Conservation (phyloP, 2,113 vertebrate genomes). For the Pteruthius melanotis region DNA sequence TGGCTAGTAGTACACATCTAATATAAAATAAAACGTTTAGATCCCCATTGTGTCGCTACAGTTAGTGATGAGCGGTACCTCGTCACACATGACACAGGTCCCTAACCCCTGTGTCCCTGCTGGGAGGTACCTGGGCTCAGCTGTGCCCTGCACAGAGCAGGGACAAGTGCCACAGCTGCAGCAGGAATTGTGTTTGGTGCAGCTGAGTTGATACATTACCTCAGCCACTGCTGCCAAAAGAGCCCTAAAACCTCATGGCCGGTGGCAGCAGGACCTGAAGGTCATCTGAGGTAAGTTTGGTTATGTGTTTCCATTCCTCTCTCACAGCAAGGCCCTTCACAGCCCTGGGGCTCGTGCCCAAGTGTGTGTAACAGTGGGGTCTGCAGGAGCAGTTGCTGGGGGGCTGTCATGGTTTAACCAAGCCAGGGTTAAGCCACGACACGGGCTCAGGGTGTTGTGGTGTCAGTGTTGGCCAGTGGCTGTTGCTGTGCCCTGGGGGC, state of each 20-base stretch:
- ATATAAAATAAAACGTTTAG: not conserved
- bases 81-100: not conserved
- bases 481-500: not conserved
- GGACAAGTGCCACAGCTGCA: rapidly evolving
- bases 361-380: not conserved
- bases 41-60: not conserved
- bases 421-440: not conserved
- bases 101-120: not conserved
- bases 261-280: not conserved
- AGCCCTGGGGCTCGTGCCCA: not conserved
- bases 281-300: not conserved
- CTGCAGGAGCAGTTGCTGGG: not conserved
- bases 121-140: not conserved
- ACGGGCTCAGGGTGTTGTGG: too few species aligned
- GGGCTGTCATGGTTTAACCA: not conserved
- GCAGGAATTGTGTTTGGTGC: not conserved
- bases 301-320: not conserved
- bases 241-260: not conserved
- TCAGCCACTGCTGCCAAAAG: not conserved
- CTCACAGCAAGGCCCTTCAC: not conserved
- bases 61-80: not conserved
- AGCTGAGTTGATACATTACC: rapidly evolving
- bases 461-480: not conserved
- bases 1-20: not conserved
- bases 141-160: not conserved